A percentile compares a stretch with the other conserved stretches of the same genome.
Conservation (phyloP, 1,140 invertebrate species). For the Hylaeus volcanicus region DNA sequence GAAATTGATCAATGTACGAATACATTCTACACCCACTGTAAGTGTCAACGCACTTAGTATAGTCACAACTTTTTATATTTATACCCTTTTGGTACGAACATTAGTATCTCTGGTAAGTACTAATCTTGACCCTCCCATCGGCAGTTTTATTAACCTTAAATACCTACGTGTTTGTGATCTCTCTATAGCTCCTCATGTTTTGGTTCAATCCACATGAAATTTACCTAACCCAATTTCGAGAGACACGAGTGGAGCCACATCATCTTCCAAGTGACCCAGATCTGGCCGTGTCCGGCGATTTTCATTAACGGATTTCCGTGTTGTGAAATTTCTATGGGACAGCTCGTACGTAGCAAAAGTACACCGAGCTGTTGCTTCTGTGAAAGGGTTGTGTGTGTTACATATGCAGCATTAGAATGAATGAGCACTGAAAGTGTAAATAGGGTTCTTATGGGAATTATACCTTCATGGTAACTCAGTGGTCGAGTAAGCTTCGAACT, state of each 20-base stretch:
- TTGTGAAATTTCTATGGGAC: conserved; percentile 28
- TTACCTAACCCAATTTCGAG: conserved; percentile 24
- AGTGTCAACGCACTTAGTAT: too few relatives aligned
- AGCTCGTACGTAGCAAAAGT: not conserved
- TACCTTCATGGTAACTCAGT: conserved; percentile 19
- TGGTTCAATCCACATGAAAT: too few relatives aligned
- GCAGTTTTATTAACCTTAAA: too few relatives aligned
- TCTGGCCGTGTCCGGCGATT: conserved; percentile 18
- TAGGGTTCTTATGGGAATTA: conserved; percentile 56
- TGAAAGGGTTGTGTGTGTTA: not conserved
- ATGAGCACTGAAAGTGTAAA: conserved; percentile 54
- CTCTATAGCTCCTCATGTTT: too few relatives aligned
- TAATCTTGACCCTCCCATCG: too few relatives aligned
- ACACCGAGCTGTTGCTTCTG: conserved; percentile 9
- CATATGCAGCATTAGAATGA: conserved; percentile 41
- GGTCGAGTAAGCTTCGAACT: conserved; percentile 34
- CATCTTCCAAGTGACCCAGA: conserved; percentile 27
- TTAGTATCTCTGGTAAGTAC: too few relatives aligned
- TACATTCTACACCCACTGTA: too few relatives aligned
- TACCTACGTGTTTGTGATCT: too few relatives aligned
- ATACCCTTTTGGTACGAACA: too few relatives aligned
- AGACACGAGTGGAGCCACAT: not conserved
- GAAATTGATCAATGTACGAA: too few relatives aligned
- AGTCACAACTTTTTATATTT: too few relatives aligned
- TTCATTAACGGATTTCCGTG: conserved; percentile 23